phyloP scores from a whole-genome alignment of 2,797 vertebrate species.

The Sardinella longiceps region DNA sequence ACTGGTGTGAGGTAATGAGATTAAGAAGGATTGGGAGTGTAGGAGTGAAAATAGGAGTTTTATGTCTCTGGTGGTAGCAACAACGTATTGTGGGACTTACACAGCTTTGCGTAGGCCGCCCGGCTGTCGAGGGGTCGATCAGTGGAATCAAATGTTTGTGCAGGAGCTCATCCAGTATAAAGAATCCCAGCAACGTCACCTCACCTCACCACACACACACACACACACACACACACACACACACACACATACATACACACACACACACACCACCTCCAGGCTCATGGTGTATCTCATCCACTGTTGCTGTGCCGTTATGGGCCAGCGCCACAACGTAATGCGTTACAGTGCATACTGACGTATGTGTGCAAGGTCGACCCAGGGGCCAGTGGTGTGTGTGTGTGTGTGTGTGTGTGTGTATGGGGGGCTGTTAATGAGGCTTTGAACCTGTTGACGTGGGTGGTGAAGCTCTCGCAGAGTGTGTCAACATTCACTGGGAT shows the following conservation, averaged over 20 bases:
- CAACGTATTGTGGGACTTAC: constrained; percentile 25
- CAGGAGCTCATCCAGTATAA: constrained; percentile 40
- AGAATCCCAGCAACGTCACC: constrained; percentile 34
- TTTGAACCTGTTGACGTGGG: neutral
- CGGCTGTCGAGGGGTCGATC: constrained; percentile 51
- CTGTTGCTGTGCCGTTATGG: neutral
- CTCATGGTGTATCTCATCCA: neutral
- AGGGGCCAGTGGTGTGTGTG: neutral
- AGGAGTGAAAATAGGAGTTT: constrained; percentile 62
- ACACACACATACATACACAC: neutral
- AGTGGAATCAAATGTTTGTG: constrained; percentile 26
- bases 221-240: neutral
- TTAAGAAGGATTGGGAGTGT: constrained; percentile 53
- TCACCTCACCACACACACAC: constrained; percentile 14
- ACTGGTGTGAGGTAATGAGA: constrained; percentile 62
- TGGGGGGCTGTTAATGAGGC: neutral
- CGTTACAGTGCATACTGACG: neutral
- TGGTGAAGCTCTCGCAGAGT: no score
- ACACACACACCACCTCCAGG: no score
- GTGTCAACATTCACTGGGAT: no score
- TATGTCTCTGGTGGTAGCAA: constrained; percentile 57
- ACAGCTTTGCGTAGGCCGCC: constrained; percentile 43
- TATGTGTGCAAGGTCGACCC: neutral
- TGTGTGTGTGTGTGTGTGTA: no score
- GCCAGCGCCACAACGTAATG: neutral